Evolutionary conservation across 92 coral and sea anemone genomes (phyloP).

Genomic region (Parazoanthus atlanticus): DNA sequence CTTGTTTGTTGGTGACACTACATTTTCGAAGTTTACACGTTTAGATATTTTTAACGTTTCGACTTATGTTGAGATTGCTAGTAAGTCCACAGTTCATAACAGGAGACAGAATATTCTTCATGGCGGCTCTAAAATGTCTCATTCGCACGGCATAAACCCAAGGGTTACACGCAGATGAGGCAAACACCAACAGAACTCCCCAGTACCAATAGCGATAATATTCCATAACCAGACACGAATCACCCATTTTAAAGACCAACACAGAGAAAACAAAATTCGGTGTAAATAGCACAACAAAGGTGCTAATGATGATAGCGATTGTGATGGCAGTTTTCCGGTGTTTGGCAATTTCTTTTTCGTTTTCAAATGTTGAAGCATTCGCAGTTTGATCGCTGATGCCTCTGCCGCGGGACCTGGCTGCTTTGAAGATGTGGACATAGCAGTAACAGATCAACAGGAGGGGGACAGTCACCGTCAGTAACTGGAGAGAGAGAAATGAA

Average conservation of each 20-base stretch:
- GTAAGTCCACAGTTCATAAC: neutral
- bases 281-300: conserved; percentile 35
- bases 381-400: conserved; percentile 17
- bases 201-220: conserved; percentile 54
- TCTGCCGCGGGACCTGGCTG: conserved; percentile 41
- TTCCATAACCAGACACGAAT: conserved; percentile 30
- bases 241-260: conserved; percentile 26
- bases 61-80: neutral
- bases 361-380: neutral
- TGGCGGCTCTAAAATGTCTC: conserved; percentile 43
- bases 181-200: conserved; percentile 43
- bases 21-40: neutral
- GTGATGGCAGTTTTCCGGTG: conserved; percentile 47
- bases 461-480: conserved; percentile 39
- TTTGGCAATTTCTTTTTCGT: conserved; percentile 23
- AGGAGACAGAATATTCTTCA: conserved; percentile 20
- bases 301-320: conserved; percentile 42
- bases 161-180: conserved; percentile 46
- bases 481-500: neutral
- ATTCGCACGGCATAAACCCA: conserved; percentile 57
- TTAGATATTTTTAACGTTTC: no score
- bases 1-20: neutral
- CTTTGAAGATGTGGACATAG: conserved; percentile 48
- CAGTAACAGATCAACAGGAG: conserved; percentile 36
- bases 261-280: conserved; percentile 54